Conservation (phyloP, 2,113 vertebrate genomes). For the Microcebus murinus region DNA sequence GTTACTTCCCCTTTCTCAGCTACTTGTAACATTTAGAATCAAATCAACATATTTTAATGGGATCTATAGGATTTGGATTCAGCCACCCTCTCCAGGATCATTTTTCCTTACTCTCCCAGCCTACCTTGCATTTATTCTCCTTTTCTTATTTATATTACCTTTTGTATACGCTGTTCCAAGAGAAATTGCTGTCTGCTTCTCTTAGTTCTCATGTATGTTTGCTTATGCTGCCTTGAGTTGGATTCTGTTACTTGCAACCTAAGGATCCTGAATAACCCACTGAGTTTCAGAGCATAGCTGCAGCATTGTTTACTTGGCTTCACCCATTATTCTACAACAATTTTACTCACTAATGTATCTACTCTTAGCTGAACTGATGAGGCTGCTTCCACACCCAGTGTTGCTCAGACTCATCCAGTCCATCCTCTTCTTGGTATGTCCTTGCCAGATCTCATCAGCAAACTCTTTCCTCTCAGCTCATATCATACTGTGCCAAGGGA, state of each 20-base stretch:
- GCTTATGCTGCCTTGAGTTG: background rate
- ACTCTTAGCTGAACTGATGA: background rate
- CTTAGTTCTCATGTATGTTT: background rate
- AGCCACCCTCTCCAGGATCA: background rate
- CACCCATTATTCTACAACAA: background rate
- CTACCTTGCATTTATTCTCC: background rate
- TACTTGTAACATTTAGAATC: background rate
- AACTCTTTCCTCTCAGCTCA: background rate
- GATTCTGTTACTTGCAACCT: background rate
- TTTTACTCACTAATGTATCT: background rate
- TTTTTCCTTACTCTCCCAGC: background rate
- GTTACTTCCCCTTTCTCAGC: background rate
- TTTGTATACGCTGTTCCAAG: background rate
- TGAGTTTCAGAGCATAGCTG: background rate
- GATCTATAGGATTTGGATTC: background rate
- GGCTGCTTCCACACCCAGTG: background rate
- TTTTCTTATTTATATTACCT: background rate
- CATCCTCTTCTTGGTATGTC: background rate
- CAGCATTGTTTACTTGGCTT: background rate
- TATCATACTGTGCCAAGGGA: background rate
- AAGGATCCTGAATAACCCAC: background rate
- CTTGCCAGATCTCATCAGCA: background rate
- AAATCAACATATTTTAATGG: background rate
- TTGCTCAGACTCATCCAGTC: background rate
- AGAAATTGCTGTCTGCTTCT: background rate